Evolutionary conservation across 2,797 vertebrate genomes (phyloP).

Genomic region (Gastrophryne carolinensis): DNA sequence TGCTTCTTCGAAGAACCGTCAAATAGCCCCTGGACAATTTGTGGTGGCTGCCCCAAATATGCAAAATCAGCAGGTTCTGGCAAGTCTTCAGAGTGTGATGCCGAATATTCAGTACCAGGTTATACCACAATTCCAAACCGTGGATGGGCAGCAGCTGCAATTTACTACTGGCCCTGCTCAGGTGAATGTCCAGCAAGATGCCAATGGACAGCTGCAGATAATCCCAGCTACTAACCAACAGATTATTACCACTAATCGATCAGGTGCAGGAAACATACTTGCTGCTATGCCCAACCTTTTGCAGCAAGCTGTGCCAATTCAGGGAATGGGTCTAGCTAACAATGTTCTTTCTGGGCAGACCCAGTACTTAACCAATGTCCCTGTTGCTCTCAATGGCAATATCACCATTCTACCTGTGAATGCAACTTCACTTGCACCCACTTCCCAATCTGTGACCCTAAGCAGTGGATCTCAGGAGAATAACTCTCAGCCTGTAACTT

Average conservation of each 20-base stretch:
- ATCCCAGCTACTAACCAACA: constrained; percentile 76
- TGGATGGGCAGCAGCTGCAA: constrained; percentile 91
- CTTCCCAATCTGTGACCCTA: constrained; percentile 76
- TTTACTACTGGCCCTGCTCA: constrained; percentile 74
- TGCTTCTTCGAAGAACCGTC: constrained; percentile 69
- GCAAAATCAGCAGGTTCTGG: constrained; percentile 89
- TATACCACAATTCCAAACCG: constrained; percentile 92
- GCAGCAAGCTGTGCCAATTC: constrained; percentile 90
- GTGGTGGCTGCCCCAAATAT: constrained; percentile 82
- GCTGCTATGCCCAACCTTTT: constrained; percentile 78
- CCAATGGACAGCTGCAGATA: constrained; percentile 78
- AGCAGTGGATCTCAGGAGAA: constrained; percentile 73
- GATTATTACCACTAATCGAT: constrained; percentile 67
- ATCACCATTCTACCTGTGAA: constrained; percentile 91
- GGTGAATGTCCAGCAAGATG: constrained; percentile 78
- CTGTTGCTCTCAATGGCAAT: constrained; percentile 90
- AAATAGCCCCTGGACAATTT: constrained; percentile 76
- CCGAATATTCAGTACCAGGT: constrained; percentile 98
- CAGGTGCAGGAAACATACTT: constrained; percentile 73
- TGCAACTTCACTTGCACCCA: constrained; percentile 73
- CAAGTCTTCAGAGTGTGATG: constrained; percentile 83
- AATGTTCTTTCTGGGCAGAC: constrained; percentile 85
- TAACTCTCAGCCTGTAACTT: constrained; percentile 64
- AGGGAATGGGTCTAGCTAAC: constrained; percentile 83
- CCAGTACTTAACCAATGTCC: constrained; percentile 92